Evolutionary conservation across 92 coral and sea anemone species (phyloP).

Genomic region (Epizoanthus illoricatus): DNA sequence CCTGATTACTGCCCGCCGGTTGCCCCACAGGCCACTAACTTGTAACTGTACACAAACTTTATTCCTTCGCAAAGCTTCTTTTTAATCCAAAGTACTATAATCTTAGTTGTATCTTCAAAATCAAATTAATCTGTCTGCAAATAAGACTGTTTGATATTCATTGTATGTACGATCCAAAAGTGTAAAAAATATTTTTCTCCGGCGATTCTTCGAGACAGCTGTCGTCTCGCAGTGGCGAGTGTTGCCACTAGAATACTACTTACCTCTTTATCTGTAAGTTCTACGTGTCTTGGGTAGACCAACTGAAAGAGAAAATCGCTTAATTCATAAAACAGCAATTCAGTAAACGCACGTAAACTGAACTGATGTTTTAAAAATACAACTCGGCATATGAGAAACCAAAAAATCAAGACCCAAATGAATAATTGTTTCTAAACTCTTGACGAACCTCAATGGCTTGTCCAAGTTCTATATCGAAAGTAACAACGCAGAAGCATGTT

Average conservation of each 20-base stretch:
- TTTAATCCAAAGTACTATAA: too few relatives aligned
- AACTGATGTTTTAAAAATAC: too few relatives aligned
- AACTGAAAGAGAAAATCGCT: slow-evolving; percentile 53
- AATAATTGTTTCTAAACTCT: not conserved
- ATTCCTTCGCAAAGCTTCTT: too few relatives aligned
- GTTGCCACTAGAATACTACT: not conserved
- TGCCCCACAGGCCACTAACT: too few relatives aligned
- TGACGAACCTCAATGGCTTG: slow-evolving; percentile 91
- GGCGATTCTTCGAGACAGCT: too few relatives aligned
- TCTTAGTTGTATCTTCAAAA: too few relatives aligned
- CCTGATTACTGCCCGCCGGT: too few relatives aligned
- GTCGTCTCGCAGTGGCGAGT: not conserved
- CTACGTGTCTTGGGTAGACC: slow-evolving; percentile 84
- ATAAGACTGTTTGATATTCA: too few relatives aligned
- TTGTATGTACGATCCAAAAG: too few relatives aligned
- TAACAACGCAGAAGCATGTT: slow-evolving; percentile 95
- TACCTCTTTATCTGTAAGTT: slow-evolving; percentile 96
- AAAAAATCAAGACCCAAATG: not conserved
- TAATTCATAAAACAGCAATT: slow-evolving; percentile 16
- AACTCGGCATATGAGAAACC: not conserved
- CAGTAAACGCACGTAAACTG: not conserved
- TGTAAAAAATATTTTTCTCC: too few relatives aligned
- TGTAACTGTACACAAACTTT: too few relatives aligned
- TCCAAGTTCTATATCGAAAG: slow-evolving; percentile 96
- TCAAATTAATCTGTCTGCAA: too few relatives aligned